phyloP scores from a whole-genome alignment of 2,888 invertebrate genomes.

The Epinotia nisella region DNA sequence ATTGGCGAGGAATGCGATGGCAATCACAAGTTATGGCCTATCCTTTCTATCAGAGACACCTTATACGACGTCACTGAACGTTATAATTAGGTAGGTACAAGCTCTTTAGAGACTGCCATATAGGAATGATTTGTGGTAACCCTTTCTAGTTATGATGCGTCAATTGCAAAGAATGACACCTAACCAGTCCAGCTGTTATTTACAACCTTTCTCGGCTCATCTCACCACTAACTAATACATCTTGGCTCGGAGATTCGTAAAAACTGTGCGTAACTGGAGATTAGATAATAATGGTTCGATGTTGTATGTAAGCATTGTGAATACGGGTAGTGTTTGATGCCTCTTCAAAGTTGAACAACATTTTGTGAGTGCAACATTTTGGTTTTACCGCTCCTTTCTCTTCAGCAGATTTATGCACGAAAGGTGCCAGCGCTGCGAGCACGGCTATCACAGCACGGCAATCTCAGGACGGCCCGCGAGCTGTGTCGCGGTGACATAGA shows the following conservation, averaged over 20 bases:
- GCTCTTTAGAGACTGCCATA: slow-evolving; percentile 34
- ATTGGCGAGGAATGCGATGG: slow-evolving; percentile 64
- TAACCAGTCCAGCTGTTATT: slow-evolving; percentile 4
- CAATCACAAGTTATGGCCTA: slow-evolving; percentile 62
- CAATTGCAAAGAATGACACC: neutral
- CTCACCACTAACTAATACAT: neutral
- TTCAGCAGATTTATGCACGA: neutral
- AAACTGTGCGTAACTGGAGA: neutral
- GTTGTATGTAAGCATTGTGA: neutral
- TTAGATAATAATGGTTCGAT: neutral
- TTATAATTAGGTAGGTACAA: slow-evolving; percentile 32
- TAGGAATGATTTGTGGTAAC: slow-evolving; percentile 36
- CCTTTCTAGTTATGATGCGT: slow-evolving; percentile 26
- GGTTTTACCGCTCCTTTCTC: neutral
- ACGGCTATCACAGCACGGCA: no score
- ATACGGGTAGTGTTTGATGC: neutral
- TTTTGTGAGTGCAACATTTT: slow-evolving; percentile 11
- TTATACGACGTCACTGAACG: slow-evolving; percentile 24
- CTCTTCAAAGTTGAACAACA: neutral
- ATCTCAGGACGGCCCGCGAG: no score
- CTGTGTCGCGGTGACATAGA: no score
- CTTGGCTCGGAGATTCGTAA: neutral
- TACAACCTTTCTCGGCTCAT: neutral
- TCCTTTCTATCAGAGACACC: slow-evolving; percentile 50
- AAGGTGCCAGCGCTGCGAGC: no score